Conservation (phyloP, 2,797 vertebrate species). For the Leucoraja ocellata region DNA sequence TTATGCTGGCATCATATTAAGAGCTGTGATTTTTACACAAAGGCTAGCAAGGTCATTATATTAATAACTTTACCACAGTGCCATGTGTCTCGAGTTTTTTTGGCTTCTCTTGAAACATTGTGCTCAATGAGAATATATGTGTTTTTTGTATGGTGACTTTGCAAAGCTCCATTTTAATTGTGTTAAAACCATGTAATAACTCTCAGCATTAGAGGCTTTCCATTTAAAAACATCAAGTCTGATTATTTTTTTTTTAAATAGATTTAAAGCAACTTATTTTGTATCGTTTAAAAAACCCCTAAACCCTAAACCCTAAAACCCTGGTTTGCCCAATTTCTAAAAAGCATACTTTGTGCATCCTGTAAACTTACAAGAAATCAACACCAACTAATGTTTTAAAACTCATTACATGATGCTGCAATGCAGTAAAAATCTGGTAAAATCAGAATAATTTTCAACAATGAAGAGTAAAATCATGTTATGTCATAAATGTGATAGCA, state of each 20-base stretch:
- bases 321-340: neutral
- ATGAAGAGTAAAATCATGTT: neutral
- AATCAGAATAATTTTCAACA: neutral
- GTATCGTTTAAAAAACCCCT: neutral
- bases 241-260: neutral
- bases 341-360: neutral
- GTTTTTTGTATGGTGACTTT: neutral
- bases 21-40: neutral
- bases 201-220: neutral
- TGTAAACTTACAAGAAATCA: neutral
- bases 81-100: neutral
- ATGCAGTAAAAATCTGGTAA: neutral
- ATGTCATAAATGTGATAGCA: neutral
- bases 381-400: neutral
- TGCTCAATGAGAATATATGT: neutral
- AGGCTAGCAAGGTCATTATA: neutral
- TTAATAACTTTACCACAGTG: neutral
- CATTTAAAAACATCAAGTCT: neutral
- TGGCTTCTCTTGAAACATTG: neutral
- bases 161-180: neutral
- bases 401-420: neutral
- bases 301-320: no score
- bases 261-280: neutral
- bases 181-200: neutral
- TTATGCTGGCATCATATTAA: neutral